Percentiles rank a stretch among this genome's conserved stretches.
These are phyloP conservation scores for Pemphredon lugubris DNA, from an alignment of 2,888 invertebrate species.

Conservation along the genomic window DNA sequence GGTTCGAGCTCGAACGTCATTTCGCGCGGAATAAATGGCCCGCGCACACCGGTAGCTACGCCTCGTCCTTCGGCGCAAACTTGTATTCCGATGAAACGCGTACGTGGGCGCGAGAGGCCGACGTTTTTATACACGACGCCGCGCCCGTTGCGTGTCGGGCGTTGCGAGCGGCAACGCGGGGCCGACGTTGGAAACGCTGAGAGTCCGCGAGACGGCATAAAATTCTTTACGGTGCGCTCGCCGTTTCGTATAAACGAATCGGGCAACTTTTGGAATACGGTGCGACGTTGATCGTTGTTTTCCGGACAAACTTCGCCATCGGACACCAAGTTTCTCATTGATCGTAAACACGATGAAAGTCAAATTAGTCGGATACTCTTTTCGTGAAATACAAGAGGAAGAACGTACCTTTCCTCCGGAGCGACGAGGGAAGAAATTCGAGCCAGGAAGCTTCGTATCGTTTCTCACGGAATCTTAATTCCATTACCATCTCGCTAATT, in stretches of 20 bases:
- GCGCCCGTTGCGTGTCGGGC: constrained; percentile 26
- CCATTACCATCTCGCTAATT: constrained; percentile 35
- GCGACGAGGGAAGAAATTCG: not conserved
- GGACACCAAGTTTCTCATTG: constrained; percentile 1
- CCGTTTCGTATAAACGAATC: constrained; percentile 6
- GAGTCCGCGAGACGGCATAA: constrained; percentile 34
- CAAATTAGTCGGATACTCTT: constrained; percentile 27
- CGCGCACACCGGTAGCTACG: no score
- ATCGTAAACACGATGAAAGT: constrained; percentile 23
- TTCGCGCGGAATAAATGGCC: constrained; percentile 22
- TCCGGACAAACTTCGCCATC: not conserved
- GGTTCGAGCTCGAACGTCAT: constrained; percentile 25
- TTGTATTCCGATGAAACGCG: no score
- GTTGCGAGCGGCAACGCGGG: constrained; percentile 6
- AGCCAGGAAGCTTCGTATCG: constrained; percentile 15
- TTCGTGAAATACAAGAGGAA: not conserved
- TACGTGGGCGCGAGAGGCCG: not conserved
- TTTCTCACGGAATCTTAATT: constrained; percentile 15
- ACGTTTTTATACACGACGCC: constrained; percentile 37
- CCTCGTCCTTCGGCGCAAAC: no score
- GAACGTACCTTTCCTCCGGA: not conserved
- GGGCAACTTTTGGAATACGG: constrained; percentile 3
- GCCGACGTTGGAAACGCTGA: constrained; percentile 25
- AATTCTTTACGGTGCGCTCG: constrained; percentile 37
- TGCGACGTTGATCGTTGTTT: not conserved